Base-by-base conservation (phyloP, 2,113 vertebrate species). In the Cairina moschata region DNA sequence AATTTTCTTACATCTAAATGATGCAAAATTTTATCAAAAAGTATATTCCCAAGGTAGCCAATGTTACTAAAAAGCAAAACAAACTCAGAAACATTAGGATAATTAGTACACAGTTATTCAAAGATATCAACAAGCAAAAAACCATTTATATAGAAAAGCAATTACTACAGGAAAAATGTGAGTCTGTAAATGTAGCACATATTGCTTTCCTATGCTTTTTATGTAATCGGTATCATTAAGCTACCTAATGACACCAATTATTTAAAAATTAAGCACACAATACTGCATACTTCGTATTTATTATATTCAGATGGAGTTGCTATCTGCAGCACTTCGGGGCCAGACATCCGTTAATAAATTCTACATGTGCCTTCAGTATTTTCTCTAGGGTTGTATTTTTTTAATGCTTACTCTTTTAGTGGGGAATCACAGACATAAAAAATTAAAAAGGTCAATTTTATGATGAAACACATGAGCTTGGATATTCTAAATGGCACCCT, bases 361-460 rank as follows among this genome's bases (percentile, higher is more conserved):
- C 90, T 84, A 94, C 74, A n/a, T n/a, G n/a, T 94, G 93, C 85
- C 85, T 95, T 97, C 93, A 73, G 44, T 88, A 89, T 96, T 94
- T 96, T 95, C 95, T 91, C 95, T 74, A 79, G 91, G 96, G 96
- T 86, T 94, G 86, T 75, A 93, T 91, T 92, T 97, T 92, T 95
- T 95, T 92, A 96, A 95, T 94, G 69, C 83, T 90, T 95, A 97
- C 62, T 95, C 93, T 96, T 97, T 98, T 83, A 97, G 94, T 83
- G 63, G 68, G 56, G 94, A 97, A 97, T 97, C 95, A 97, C 90
- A 67, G 60, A 88, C 94, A 98, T 97, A 97, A 97, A 98, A 97
- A 97, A 97, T 98, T 97, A 50, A 98, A 98, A 98, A 98, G 98
- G 97, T 98, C 97, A 97, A 96, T 97, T 98, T 98, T 96, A 94